Percentiles rank a stretch among this genome's conserved stretches.
phyloP scores from a whole-genome alignment of 2,888 invertebrate species.

The Machimus rusticus region DNA sequence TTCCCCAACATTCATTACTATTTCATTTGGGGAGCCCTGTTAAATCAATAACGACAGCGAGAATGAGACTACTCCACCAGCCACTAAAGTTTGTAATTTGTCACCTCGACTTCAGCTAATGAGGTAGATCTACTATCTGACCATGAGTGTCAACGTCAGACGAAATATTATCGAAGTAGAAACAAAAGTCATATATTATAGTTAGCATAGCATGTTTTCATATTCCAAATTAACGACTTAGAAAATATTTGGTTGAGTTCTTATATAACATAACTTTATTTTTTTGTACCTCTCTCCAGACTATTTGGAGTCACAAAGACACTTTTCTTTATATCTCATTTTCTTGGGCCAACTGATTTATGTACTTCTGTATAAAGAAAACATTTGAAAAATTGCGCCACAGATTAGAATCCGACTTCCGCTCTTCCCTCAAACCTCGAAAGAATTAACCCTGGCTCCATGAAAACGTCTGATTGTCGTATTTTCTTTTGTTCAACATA shows the following conservation, averaged over 20 bases:
- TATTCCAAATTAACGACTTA: not conserved
- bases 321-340: too few relatives aligned
- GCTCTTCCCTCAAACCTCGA: not conserved
- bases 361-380: too few relatives aligned
- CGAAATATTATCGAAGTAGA: not conserved
- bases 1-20: not conserved
- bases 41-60: slow-evolving; percentile 13
- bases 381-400: too few relatives aligned
- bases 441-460: not conserved
- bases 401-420: not conserved
- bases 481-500: not conserved
- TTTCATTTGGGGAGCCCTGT: not conserved
- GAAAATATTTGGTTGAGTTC: not conserved
- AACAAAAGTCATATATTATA: not conserved
- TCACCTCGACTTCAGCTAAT: not conserved
- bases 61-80: not conserved
- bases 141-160: not conserved
- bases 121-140: not conserved
- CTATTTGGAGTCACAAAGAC: not conserved
- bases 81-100: not conserved
- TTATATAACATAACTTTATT: not conserved
- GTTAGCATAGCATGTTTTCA: not conserved
- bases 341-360: too few relatives aligned
- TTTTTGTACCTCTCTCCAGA: not conserved
- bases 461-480: not conserved